Evolutionary conservation across 1,140 invertebrate species (phyloP), one percentile per base, ranked within the genome.

Genomic region (Listronotus oregonensis): DNA sequence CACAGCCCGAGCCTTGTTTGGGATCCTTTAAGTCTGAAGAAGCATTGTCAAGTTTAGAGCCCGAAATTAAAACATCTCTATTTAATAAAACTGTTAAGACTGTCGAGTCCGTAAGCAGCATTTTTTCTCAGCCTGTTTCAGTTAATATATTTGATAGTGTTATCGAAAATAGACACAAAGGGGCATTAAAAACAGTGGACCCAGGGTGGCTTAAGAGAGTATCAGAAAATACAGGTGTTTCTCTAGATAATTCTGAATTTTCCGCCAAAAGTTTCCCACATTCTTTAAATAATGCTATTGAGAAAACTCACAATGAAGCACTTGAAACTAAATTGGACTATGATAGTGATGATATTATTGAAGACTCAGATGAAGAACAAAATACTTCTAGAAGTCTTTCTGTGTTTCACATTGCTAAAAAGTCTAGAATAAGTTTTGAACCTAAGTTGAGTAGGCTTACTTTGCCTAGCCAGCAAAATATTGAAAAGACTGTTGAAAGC

Each of bases 361-460:
- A 85, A 79, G 87, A 88, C 76, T 85, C 85, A 37, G 87, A 89
- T 73, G 83, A 83, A 50, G 84, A 66, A 21, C 6, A 85, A 70
- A 70, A 46, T 15, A 12, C 43, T 18, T 58, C 49, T 12, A 56
- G 44, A 47, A 43, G 55, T 52, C 39, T 39, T 21, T 46, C 76
- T 65, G 12, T 61, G n/a, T 52, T 67, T 34, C 72, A 73, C 62
- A 40, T 71, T 51, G 65, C 70, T 31, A 75, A 78, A 72, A 68
- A 81, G 80, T 70, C 70, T 27, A 73, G 66, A 69, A 43, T 65
- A 32, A 61, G 61, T 55, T 39, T 52, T 52, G 34, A 61, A n/a
- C n/a, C 11, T 8, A 46, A n/a, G 17, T 8, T 52, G 3, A 52
- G 34, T 52, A 52, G 34, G n/a, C 12, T 52, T 52, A 52, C n/a